Evolutionary conservation across 2,113 vertebrate species (phyloP), one percentile per base, ranked within the genome.

Genomic region (Camelus dromedarius): DNA sequence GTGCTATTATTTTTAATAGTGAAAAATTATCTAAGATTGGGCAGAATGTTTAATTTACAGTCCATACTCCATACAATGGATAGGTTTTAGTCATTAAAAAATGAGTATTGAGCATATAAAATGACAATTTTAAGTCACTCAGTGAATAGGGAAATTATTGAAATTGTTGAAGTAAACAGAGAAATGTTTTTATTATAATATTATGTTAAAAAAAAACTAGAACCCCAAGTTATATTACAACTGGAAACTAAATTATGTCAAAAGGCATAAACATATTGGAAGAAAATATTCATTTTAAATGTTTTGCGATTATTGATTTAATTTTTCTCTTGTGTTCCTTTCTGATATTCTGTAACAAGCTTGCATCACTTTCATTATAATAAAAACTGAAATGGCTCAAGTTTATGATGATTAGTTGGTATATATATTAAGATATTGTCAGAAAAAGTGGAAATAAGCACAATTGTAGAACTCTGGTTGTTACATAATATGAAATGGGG

Each of bases 311-410:
- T 96, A 80, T 96, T 94, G 50, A 96, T 94, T 96, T 91, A 72
- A 96, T 94, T 96, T 95, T 93, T 93, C 69, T 96, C 35, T 89
- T 92, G 38, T 86, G 20, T 96, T 96, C 35, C 89, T 35, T 92
- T 72, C 83, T 95, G 95, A 95, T 95, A 95, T 73, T 95, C 82
- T 89, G 60, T 96, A 96, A 96, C 93, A 94, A 97, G 64, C 58
- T 95, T 93, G 14, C 6, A 91, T 80, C 90, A 35, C n/a, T 96
- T 92, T 92, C 76, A 97, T 95, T 95, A 91, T 64, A 82, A 86
- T 92, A 94, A 93, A 97, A 94, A 89, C 48, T 54, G 85, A 95
- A 96, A 75, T 96, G 91, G 94, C 50, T 98, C 96, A 98, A 93
- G 62, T 95, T 95, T 95, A 95, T 89, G 89, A 96, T 94, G 94